Conservation (phyloP, 2,797 vertebrate species). For the Sphenopsis melanotis region DNA sequence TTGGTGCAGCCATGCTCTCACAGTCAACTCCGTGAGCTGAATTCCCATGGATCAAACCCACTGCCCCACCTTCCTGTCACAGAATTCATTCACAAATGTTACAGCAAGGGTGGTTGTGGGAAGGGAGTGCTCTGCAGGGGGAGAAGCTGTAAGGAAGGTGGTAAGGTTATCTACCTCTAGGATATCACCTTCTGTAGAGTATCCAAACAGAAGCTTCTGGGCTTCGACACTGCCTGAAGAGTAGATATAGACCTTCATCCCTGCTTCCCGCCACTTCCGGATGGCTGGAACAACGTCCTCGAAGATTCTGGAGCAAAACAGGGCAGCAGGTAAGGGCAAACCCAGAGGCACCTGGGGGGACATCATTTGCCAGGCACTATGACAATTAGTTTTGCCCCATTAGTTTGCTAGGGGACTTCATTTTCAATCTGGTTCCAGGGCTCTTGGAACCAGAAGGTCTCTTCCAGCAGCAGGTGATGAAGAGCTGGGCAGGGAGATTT, state of each 20-base stretch:
- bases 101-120: neutral
- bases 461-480: neutral
- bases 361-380: neutral
- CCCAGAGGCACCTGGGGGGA: neutral
- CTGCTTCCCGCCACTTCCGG: slow-evolving; percentile 84
- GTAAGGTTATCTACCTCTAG: slow-evolving; percentile 78
- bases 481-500: neutral
- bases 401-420: neutral
- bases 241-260: slow-evolving; percentile 91
- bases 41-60: neutral
- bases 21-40: neutral
- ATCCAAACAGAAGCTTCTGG: slow-evolving; percentile 91
- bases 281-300: slow-evolving; percentile 91
- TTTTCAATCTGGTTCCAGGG: neutral
- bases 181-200: slow-evolving; percentile 91
- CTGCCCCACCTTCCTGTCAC: neutral
- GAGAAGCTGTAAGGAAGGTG: slow-evolving; percentile 1
- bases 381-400: neutral
- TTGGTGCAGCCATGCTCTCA: neutral
- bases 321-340: neutral
- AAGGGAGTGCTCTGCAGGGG: neutral
- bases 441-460: neutral
- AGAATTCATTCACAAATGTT: neutral
- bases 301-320: slow-evolving; percentile 80
- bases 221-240: slow-evolving; percentile 96